Evolutionary conservation across 1,140 invertebrate genomes (phyloP), one percentile per base, ranked within the genome.

Genomic region (Panagrolaimus sp.): DNA sequence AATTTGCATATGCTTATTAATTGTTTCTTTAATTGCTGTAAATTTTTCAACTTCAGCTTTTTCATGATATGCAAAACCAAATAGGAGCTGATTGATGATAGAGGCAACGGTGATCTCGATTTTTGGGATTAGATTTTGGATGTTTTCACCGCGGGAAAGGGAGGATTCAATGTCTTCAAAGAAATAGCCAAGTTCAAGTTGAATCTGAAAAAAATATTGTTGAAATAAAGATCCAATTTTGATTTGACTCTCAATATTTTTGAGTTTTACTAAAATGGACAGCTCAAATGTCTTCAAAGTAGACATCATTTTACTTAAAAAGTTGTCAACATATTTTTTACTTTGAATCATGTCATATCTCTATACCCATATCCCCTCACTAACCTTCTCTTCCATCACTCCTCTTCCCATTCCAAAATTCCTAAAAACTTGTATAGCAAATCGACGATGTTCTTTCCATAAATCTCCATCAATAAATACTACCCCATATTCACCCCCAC

Each of bases 301-400:
- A n/a, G n/a, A n/a, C n/a, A n/a, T n/a, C n/a, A n/a, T n/a, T n/a
- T n/a, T n/a, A n/a, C n/a, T n/a, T n/a, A n/a, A n/a, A n/a, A n/a
- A n/a, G n/a, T n/a, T n/a, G n/a, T n/a, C n/a, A n/a, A n/a, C n/a
- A n/a, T n/a, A n/a, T n/a, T n/a, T n/a, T n/a, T n/a, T n/a, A n/a
- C n/a, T n/a, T n/a, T n/a, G n/a, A n/a, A n/a, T n/a, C n/a, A n/a
- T n/a, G n/a, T n/a, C n/a, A n/a, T n/a, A n/a, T n/a, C n/a, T n/a
- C n/a, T n/a, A n/a, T n/a, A n/a, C n/a, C n/a, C n/a, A 57, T 2
- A 57, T 9, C 51, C 7, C 13, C 51, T 23, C 9, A 57, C 27
- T 11, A n/a, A 57, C 51, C 51, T 74, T 66, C 16, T 74, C 67
- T 69, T 73, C 64, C 72, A 73, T 73, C 14, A 74, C 57, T 38